phyloP scores from a whole-genome alignment of 2,113 vertebrate genomes.

The Oncorhynchus tshawytscha region DNA sequence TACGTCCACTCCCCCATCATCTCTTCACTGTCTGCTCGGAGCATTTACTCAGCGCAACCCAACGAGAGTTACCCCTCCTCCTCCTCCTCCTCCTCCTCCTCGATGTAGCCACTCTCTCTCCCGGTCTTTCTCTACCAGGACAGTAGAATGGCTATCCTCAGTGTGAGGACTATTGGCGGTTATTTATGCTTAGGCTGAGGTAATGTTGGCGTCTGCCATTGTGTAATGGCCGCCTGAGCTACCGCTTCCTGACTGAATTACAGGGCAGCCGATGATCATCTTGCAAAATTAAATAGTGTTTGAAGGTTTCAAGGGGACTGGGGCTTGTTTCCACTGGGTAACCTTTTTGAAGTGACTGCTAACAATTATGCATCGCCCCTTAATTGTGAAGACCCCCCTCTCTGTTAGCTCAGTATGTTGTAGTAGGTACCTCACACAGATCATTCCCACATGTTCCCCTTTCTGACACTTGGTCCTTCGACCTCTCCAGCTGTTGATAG shows the following conservation, averaged over 20 bases:
- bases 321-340: constrained; percentile 28
- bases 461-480: not conserved
- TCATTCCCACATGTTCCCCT: constrained; percentile 14
- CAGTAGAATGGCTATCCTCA: not conserved
- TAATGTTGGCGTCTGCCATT: constrained; percentile 34
- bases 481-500: not conserved
- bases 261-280: constrained; percentile 35
- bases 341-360: constrained; percentile 39
- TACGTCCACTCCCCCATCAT: not conserved
- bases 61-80: not conserved
- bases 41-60: constrained; percentile 10
- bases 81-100: not conserved
- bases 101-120: not conserved
- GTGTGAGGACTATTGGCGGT: not conserved
- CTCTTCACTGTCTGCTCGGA: constrained; percentile 12
- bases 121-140: too few relatives aligned
- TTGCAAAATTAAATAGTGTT: constrained; percentile 29
- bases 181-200: constrained; percentile 32
- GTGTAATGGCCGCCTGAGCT: constrained; percentile 23
- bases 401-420: not conserved
- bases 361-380: constrained; percentile 31
- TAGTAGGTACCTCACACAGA: too few relatives aligned
- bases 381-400: not conserved
- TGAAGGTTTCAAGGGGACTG: constrained; percentile 23
- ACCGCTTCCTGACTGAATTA: constrained; percentile 37